Conservation (phyloP, 2,113 vertebrate species). For the Oreotrochilus melanogaster region DNA sequence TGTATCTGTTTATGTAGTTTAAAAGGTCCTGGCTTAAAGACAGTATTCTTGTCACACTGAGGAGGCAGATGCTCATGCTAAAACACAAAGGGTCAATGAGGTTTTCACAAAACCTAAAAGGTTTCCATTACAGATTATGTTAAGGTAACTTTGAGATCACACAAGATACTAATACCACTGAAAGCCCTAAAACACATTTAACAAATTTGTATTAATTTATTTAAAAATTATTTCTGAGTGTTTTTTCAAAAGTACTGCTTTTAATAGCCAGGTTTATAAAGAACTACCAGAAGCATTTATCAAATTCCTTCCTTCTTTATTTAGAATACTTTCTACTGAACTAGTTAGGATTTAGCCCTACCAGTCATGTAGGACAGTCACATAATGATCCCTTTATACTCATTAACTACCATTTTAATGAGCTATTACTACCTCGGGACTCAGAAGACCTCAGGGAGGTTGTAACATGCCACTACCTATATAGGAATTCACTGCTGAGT, state of each 20-base stretch:
- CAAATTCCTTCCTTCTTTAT: constrained; percentile 2
- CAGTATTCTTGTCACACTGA: background rate
- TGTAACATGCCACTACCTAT: constrained; percentile 74
- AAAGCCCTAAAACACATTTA: background rate
- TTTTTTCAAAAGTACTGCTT: background rate
- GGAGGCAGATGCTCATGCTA: background rate
- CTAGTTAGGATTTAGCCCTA: constrained; percentile 56
- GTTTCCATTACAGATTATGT: background rate
- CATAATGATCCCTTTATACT: constrained; percentile 67
- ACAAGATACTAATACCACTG: background rate
- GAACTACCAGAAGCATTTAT: background rate
- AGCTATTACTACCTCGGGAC: constrained; percentile 71
- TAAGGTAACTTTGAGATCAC: background rate
- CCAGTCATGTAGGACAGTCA: background rate
- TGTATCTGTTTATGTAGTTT: constrained; percentile 7
- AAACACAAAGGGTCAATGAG: background rate
- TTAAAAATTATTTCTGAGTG: background rate
- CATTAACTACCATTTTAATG: constrained; percentile 74
- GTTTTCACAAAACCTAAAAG: constrained; percentile 22
- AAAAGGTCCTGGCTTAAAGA: constrained; percentile 3
- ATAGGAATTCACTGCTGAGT: constrained; percentile 68
- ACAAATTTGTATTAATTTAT: background rate
- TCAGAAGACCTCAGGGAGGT: constrained; percentile 68
- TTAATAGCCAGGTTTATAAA: constrained; percentile 9
- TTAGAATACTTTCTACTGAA: constrained; percentile 31